Conservation (phyloP, 1,140 invertebrate genomes). For the Kradibia gibbosae region DNA sequence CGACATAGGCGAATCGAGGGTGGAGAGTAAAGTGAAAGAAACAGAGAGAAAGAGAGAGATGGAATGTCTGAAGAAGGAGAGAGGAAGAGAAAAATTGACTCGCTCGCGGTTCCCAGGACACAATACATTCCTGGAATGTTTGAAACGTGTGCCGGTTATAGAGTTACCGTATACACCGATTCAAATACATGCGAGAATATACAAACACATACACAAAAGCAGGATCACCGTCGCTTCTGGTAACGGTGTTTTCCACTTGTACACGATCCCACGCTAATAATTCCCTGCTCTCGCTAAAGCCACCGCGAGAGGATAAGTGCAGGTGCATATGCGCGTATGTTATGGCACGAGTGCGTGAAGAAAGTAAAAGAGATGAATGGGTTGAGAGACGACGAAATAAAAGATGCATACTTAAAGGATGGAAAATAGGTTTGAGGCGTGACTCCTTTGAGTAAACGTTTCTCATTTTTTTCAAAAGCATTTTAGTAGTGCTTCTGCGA, state of each 20-base stretch:
- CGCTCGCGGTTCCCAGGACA: constrained; percentile 41
- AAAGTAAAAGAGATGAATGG: constrained; percentile 21
- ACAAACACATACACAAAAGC: not conserved
- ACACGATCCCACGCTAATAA: constrained; percentile 63
- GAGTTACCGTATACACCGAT: constrained; percentile 1
- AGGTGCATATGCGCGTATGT: constrained; percentile 30
- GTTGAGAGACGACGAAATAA: not conserved
- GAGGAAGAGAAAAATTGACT: constrained; percentile 13
- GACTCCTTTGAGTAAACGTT: not conserved
- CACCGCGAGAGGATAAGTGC: not conserved
- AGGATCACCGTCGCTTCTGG: not conserved
- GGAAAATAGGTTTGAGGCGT: not conserved
- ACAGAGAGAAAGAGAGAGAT: not conserved
- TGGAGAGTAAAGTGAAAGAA: not conserved
- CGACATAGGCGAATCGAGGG: not conserved
- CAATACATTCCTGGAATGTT: constrained; percentile 50
- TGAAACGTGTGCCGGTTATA: constrained; percentile 26
- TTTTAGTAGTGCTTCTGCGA: too few species aligned
- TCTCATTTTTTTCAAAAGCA: not conserved
- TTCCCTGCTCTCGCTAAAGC: constrained; percentile 44
- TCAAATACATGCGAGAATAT: constrained; percentile 1
- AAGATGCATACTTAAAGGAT: not conserved
- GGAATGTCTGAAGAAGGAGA: constrained; percentile 38
- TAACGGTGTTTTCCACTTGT: constrained; percentile 59
- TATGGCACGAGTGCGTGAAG: constrained; percentile 3